Percentiles rank a stretch among this genome's conserved stretches.
Conservation (phyloP, 1,140 invertebrate genomes). For the Hormaphis cornu region DNA sequence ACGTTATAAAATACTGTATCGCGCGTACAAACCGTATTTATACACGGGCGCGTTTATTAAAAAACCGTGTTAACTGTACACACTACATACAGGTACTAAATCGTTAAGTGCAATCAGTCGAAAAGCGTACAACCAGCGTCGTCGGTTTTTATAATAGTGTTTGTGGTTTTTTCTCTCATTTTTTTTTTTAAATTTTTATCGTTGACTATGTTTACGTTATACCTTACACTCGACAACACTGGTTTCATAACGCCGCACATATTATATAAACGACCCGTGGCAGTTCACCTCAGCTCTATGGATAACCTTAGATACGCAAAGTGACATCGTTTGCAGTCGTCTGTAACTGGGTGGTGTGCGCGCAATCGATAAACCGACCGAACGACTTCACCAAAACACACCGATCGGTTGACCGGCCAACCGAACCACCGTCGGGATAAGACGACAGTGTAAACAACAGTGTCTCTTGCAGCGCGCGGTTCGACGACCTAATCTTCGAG, state of each 20-base stretch:
- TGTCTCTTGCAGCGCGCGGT: constrained; percentile 10
- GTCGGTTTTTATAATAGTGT: constrained; percentile 16
- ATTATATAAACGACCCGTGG: too few species aligned
- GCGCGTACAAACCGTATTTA: too few species aligned
- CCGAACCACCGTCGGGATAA: constrained; percentile 16
- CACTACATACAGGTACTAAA: background rate
- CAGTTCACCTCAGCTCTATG: constrained; percentile 9
- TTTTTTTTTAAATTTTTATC: background rate
- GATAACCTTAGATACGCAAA: constrained; percentile 28
- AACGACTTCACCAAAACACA: constrained; percentile 1
- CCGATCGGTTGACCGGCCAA: constrained; percentile 26
- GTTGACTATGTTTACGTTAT: background rate
- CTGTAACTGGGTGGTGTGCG: constrained; percentile 7
- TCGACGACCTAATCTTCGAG: constrained; percentile 20
- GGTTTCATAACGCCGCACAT: constrained; percentile 14
- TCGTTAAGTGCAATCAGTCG: background rate
- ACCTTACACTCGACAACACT: background rate
- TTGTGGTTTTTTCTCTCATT: too few species aligned
- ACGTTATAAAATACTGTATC: too few species aligned
- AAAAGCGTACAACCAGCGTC: background rate
- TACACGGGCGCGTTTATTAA: too few species aligned
- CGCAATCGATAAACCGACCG: constrained; percentile 18
- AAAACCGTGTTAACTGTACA: background rate
- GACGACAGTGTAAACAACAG: constrained; percentile 8
- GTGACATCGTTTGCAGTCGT: constrained; percentile 8